Conservation (phyloP, 1,140 invertebrate genomes). For the Oppia nitens region DNA sequence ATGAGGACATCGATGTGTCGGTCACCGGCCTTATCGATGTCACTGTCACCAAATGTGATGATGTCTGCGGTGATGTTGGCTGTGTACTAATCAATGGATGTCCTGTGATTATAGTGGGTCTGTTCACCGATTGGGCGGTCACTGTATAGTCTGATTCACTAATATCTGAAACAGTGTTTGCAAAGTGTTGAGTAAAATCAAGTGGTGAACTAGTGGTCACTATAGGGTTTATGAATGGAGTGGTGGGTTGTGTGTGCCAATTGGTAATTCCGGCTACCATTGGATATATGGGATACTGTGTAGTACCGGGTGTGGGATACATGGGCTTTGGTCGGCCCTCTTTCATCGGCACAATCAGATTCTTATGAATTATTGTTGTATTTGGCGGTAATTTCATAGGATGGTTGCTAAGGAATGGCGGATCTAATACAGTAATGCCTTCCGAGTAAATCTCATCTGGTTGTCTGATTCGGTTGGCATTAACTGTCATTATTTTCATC, state of each 20-base stretch:
- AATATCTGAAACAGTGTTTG: too few relatives aligned
- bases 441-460: constrained; percentile 11
- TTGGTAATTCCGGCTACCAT: constrained; percentile 8
- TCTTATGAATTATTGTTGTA: constrained; percentile 14
- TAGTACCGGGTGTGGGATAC: background rate
- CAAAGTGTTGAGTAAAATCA: too few relatives aligned
- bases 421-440: constrained; percentile 10
- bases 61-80: background rate
- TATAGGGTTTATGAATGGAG: background rate
- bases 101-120: background rate
- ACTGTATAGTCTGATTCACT: background rate
- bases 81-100: background rate
- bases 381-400: constrained; percentile 3
- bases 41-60: background rate
- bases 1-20: background rate
- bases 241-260: constrained; percentile 10
- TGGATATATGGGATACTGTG: constrained; percentile 10
- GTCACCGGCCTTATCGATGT: background rate
- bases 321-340: constrained; percentile 13
- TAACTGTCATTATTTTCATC: constrained; percentile 1
- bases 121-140: background rate
- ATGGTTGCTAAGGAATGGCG: background rate
- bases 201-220: constrained; percentile 3
- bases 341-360: constrained; percentile 15
- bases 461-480: constrained; percentile 8